Evolutionary conservation across 1,140 invertebrate genomes (phyloP), one percentile per base, ranked within the genome.

Genomic region (Antheraea pernyi): DNA sequence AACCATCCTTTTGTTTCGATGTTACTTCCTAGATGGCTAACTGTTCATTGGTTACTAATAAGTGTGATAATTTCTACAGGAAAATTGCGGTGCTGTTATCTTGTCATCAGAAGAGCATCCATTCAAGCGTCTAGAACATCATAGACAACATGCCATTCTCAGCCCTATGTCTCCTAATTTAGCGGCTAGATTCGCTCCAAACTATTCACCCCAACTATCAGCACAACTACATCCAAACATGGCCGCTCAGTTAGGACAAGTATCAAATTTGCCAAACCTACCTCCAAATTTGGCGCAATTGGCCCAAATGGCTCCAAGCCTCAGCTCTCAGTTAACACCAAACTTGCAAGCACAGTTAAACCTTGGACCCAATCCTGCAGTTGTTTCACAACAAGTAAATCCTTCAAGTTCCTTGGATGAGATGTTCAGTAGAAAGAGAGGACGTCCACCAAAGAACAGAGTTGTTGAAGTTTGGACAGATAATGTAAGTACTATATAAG

Each of bases 391-490:
- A 66, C 94, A 93, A 69, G 95, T 95, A 0, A 95, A 96, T 77
- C 88, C 95, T 18, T 93, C 95, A 3, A 97, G 96, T 36, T 96
- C 96, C 30, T 94, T 97, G 60, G 97, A 98, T 84, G 96, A 96
- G 16, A 96, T 97, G 95, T 98, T 98, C 83, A 96, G 97, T 86
- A 93, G 97, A 71, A 98, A 98, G 82, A 93, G 98, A 37, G 98
- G 98, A 69, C 93, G 98, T 67, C 98, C 98, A 19, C 98, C 97
- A 13, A 98, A 98, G 89, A 98, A 98, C 86, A 93, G 97, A 4
- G 95, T 98, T 16, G 97, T 98, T 63, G 97, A 98, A 94, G 96
- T 97, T 65, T 97, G 96, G 96, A 96, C 96, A 73, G 96, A 96
- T 76, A 95, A 95, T 89, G 95, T 95, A 94, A 95, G 94, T 94